Evolutionary conservation across 1,140 invertebrate genomes (phyloP).

Genomic region (Luehdorfia chinensis): DNA sequence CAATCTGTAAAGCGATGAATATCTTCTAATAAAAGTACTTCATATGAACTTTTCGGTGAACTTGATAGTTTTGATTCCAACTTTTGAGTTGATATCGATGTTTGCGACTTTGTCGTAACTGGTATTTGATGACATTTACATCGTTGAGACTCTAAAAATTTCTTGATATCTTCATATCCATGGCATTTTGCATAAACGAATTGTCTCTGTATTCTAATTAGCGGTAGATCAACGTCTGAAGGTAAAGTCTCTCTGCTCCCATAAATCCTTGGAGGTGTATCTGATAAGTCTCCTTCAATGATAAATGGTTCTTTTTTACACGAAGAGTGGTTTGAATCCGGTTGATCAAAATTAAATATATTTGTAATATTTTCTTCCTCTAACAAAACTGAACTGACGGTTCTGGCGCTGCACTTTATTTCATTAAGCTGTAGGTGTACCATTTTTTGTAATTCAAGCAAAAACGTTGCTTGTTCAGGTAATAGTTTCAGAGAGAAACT

Average conservation of each 20-base stretch:
- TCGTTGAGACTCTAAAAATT: conserved; percentile 39
- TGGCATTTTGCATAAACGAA: conserved; percentile 66
- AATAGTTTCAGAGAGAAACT: conserved; percentile 59
- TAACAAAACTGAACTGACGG: conserved; percentile 36
- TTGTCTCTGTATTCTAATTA: conserved; percentile 46
- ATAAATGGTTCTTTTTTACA: conserved; percentile 50
- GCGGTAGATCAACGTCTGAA: conserved; percentile 51
- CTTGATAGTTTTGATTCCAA: conserved; percentile 2
- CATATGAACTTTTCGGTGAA: conserved; percentile 20
- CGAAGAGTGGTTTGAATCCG: conserved; percentile 8
- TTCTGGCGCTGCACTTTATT: conserved; percentile 41
- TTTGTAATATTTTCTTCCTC: conserved; percentile 37
- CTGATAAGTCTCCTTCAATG: conserved; percentile 44
- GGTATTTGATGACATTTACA: conserved; percentile 40
- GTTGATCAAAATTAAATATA: conserved; percentile 44
- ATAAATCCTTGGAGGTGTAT: conserved; percentile 37
- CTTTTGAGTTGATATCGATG: conserved; percentile 4
- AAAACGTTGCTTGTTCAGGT: conserved; percentile 63
- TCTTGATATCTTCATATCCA: conserved; percentile 54
- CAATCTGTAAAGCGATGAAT: conserved; percentile 40
- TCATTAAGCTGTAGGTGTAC: conserved; percentile 61
- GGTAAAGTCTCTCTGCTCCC: conserved; percentile 59
- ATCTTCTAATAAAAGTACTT: conserved; percentile 26
- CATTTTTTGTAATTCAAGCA: conserved; percentile 62
- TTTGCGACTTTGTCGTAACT: conserved; percentile 1